phyloP scores from a whole-genome alignment of 2,888 invertebrate genomes.

The Torymus texanus region DNA sequence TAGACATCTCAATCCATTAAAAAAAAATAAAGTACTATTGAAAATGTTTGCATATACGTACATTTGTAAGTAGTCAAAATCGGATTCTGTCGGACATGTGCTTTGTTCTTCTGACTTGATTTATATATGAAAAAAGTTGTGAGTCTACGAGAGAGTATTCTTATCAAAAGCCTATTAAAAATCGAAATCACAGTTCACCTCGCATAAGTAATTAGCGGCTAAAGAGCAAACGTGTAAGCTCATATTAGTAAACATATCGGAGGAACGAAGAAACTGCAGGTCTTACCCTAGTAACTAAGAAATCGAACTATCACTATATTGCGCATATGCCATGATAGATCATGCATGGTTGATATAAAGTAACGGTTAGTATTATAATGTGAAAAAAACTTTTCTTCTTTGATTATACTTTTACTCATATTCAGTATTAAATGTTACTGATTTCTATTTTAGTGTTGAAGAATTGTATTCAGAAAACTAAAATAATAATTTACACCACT shows the following conservation, averaged over 20 bases:
- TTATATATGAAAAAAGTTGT: too few relatives aligned
- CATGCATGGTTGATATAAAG: background rate
- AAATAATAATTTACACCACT: too few relatives aligned
- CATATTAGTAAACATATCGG: conserved; percentile 13
- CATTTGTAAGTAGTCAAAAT: too few relatives aligned
- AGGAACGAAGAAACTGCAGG: background rate
- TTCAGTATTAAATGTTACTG: too few relatives aligned
- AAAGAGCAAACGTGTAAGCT: conserved; percentile 26
- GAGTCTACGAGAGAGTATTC: background rate
- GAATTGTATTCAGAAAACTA: too few relatives aligned
- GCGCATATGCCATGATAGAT: conserved; percentile 9
- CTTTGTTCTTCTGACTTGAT: too few relatives aligned
- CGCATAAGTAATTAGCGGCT: conserved; percentile 27
- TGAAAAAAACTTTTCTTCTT: conserved; percentile 6
- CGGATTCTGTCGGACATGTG: too few relatives aligned
- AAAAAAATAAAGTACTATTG: too few relatives aligned
- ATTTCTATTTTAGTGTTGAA: too few relatives aligned
- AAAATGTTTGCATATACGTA: too few relatives aligned
- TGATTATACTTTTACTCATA: too few relatives aligned
- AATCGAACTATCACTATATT: conserved; percentile 1
- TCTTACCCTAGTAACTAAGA: conserved; percentile 32
- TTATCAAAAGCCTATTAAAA: conserved; percentile 34
- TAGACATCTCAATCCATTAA: too few relatives aligned
- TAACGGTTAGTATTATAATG: conserved; percentile 43
- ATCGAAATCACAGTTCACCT: background rate